phyloP scores from a whole-genome alignment of 2,888 invertebrate genomes.

The Clanis bilineata region DNA sequence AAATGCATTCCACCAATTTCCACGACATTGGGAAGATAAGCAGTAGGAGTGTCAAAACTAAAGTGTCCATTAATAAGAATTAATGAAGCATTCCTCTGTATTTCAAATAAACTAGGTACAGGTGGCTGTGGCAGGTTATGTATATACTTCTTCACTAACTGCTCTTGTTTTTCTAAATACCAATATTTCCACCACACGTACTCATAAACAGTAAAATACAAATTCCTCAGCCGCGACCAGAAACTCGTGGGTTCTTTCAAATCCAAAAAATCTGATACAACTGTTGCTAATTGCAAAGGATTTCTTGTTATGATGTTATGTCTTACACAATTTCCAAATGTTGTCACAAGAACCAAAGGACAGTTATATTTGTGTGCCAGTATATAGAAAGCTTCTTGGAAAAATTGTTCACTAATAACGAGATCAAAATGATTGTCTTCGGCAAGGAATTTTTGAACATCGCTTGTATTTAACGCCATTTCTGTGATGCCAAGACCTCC shows the following conservation, averaged over 20 bases:
- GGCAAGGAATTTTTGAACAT: constrained; percentile 52
- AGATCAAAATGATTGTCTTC: constrained; percentile 67
- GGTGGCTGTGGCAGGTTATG: constrained; percentile 56
- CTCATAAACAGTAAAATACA: constrained; percentile 66
- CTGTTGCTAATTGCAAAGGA: constrained; percentile 65
- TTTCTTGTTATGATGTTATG: constrained; percentile 63
- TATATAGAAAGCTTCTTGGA: constrained; percentile 67
- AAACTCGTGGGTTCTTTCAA: constrained; percentile 77
- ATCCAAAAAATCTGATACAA: constrained; percentile 59
- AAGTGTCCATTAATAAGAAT: constrained; percentile 76
- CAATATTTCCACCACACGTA: constrained; percentile 65
- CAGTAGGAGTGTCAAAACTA: constrained; percentile 69
- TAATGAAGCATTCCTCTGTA: constrained; percentile 66
- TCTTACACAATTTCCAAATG: constrained; percentile 70
- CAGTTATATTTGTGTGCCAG: constrained; percentile 72
- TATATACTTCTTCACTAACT: constrained; percentile 59
- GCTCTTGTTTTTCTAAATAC: constrained; percentile 63
- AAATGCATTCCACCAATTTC: constrained; percentile 83
- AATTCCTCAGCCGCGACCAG: constrained; percentile 72
- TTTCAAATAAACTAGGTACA: constrained; percentile 61
- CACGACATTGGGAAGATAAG: constrained; percentile 79
- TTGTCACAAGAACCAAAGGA: constrained; percentile 63
- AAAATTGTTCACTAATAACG: constrained; percentile 75
- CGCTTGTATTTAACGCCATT: constrained; percentile 54
- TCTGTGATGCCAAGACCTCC: constrained; percentile 64